Conservation (phyloP, 2,888 invertebrate genomes). For the Parochlus steinenii region DNA sequence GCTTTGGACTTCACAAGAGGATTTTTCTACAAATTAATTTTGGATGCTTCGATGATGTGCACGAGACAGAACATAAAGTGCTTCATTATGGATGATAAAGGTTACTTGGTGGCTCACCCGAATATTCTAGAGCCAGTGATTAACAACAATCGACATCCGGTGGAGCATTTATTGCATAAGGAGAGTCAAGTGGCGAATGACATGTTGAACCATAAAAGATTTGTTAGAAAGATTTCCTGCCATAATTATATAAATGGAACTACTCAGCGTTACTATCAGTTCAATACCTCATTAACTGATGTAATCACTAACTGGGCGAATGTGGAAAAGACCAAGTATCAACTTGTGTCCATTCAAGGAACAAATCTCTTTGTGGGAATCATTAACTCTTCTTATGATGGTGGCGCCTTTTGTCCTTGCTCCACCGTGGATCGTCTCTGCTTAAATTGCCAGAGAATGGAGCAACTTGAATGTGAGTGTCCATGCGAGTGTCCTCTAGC, state of each 20-base stretch:
- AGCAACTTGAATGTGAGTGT: conserved; percentile 87
- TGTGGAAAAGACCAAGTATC: conserved; percentile 78
- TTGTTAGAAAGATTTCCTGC: conserved; percentile 70
- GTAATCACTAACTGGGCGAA: conserved; percentile 63
- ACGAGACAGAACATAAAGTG: conserved; percentile 54
- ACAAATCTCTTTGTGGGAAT: conserved; percentile 82
- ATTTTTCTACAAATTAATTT: conserved; percentile 62
- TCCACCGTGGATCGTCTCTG: conserved; percentile 77
- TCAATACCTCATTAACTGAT: conserved; percentile 61
- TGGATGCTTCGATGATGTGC: conserved; percentile 54
- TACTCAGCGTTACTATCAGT: conserved; percentile 65
- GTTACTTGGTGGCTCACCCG: conserved; percentile 77
- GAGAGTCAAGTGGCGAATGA: conserved; percentile 83
- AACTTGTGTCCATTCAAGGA: conserved; percentile 59
- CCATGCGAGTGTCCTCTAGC: conserved; percentile 72
- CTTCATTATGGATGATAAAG: conserved; percentile 77
- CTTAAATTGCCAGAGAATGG: conserved; percentile 85
- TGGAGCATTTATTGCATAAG: conserved; percentile 81
- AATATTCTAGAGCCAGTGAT: conserved; percentile 52
- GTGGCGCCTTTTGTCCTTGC: conserved; percentile 79
- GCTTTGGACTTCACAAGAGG: conserved; percentile 77
- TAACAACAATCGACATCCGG: conserved; percentile 40
- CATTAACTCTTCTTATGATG: conserved; percentile 64
- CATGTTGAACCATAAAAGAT: conserved; percentile 67
- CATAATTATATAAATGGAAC: conserved; percentile 74